These are phyloP conservation scores for Thumatha senex DNA, from an alignment of 2,888 invertebrate genomes.

Conservation along the genomic window DNA sequence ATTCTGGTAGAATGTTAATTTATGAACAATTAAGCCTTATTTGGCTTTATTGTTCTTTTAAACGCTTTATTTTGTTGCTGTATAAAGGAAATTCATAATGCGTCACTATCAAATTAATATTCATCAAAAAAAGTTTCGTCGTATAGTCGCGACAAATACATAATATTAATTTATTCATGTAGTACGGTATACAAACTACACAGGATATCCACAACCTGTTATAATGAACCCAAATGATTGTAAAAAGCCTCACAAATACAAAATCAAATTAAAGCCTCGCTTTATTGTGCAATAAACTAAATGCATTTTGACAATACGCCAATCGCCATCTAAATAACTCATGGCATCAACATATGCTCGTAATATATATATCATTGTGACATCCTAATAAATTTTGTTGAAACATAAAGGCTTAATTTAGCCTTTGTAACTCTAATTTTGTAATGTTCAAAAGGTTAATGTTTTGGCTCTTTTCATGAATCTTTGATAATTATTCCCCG, in stretches of 20 bases:
- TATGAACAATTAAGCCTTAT: too few species aligned
- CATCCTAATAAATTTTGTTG: conserved; percentile 53
- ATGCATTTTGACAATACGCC: conserved; percentile 48
- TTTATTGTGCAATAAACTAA: conserved; percentile 40
- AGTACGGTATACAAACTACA: not conserved
- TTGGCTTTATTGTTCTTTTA: too few species aligned
- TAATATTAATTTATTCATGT: not conserved
- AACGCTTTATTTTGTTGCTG: too few species aligned
- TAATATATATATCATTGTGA: conserved; percentile 45
- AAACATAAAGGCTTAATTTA: conserved; percentile 45
- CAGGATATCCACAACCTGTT: conserved; percentile 17
- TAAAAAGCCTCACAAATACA: conserved; percentile 30
- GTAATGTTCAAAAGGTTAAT: conserved; percentile 13
- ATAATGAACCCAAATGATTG: conserved; percentile 19
- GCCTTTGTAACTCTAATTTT: conserved; percentile 34
- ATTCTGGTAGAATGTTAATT: too few species aligned
- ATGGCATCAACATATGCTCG: conserved; percentile 44
- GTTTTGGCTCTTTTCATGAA: conserved; percentile 5
- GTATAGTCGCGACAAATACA: not conserved
- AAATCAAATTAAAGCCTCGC: conserved; percentile 35
- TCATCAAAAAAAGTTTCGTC: not conserved
- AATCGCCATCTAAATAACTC: conserved; percentile 51
- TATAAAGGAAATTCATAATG: not conserved
- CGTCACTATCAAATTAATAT: not conserved
- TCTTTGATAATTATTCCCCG: not conserved